phyloP scores from a whole-genome alignment of 2,888 invertebrate species.

The Zele albiditarsus region DNA sequence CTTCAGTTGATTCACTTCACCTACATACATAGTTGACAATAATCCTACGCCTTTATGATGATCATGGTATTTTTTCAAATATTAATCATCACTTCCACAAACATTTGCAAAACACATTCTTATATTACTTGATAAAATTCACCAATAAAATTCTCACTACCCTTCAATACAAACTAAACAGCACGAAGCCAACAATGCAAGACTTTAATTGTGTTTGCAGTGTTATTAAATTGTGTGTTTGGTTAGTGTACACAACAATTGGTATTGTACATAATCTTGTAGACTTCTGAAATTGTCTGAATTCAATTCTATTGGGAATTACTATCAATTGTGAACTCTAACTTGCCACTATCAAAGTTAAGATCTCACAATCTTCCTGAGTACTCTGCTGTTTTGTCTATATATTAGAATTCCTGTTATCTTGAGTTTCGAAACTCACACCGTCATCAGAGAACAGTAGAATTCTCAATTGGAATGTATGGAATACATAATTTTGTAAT shows the following conservation, averaged over 20 bases:
- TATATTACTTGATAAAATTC: no score
- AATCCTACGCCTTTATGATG: background rate
- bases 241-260: no score
- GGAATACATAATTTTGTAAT: background rate
- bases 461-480: background rate
- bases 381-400: background rate
- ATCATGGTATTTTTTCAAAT: background rate
- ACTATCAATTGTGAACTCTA: background rate
- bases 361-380: background rate
- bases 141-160: background rate
- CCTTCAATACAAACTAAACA: constrained; percentile 1
- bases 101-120: no score
- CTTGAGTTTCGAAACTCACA: background rate
- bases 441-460: background rate
- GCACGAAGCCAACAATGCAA: constrained; percentile 37
- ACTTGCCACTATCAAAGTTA: background rate
- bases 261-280: no score
- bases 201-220: constrained; percentile 54
- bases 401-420: background rate
- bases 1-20: background rate
- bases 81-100: background rate
- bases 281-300: background rate
- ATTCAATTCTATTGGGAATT: background rate
- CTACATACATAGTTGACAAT: background rate
- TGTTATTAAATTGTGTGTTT: background rate